A percentile compares a stretch with the other conserved stretches of the same genome.
Conservation (phyloP, 1,140 invertebrate genomes). For the Trichoplusia ni region DNA sequence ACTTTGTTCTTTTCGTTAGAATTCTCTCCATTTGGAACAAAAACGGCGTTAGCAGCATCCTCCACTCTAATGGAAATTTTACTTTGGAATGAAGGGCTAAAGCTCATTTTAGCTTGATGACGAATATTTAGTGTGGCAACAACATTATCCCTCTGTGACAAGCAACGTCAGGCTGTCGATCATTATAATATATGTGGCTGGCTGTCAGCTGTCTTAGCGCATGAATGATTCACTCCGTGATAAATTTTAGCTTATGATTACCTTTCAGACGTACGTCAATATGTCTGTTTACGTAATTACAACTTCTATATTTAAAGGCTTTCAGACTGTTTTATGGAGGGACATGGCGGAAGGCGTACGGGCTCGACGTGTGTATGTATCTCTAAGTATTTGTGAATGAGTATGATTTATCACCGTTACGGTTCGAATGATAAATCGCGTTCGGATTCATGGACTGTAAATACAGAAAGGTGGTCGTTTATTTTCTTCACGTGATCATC, state of each 20-base stretch:
- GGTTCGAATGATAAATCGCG: constrained; percentile 67
- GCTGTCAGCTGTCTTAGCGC: constrained; percentile 78
- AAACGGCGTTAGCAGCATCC: constrained; percentile 50
- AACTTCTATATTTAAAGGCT: constrained; percentile 55
- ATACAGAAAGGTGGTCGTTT: constrained; percentile 53
- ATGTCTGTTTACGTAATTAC: constrained; percentile 79
- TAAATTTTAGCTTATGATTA: constrained; percentile 82
- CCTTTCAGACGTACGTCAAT: constrained; percentile 78
- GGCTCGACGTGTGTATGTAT: constrained; percentile 55
- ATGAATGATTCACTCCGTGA: constrained; percentile 80
- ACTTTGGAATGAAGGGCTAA: constrained; percentile 28
- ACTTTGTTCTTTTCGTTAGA: constrained; percentile 75
- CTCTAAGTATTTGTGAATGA: constrained; percentile 56
- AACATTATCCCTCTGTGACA: constrained; percentile 78
- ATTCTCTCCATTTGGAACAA: constrained; percentile 49
- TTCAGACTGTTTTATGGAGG: constrained; percentile 61
- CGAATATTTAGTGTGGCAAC: constrained; percentile 54
- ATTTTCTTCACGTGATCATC: constrained; percentile 49
- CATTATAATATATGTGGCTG: constrained; percentile 79
- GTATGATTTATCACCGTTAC: constrained; percentile 66
- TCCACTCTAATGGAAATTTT: constrained; percentile 10
- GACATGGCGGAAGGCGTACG: constrained; percentile 59
- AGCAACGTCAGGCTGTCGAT: constrained; percentile 79
- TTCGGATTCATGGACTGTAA: constrained; percentile 53
- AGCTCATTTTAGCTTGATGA: constrained; percentile 33